These are phyloP conservation scores for Phataginus tetradactyla DNA, from an alignment of 2,797 vertebrate genomes.

Conservation along the genomic window DNA sequence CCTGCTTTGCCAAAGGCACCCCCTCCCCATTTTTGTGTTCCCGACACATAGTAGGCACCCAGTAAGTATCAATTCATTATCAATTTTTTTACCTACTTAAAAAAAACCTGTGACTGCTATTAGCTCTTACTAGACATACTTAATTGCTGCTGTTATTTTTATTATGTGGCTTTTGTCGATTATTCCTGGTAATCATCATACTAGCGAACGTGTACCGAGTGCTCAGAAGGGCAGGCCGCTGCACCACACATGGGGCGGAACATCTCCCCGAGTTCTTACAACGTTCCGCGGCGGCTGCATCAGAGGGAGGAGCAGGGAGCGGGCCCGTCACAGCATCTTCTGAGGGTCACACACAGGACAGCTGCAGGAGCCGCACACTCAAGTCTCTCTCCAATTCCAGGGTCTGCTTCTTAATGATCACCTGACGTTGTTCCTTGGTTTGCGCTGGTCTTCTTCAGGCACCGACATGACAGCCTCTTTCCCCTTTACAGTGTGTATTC, in stretches of 20 bases:
- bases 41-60: fast-evolving
- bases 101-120: too few relatives aligned
- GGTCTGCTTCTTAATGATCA: fast-evolving
- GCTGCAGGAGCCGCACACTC: background rate
- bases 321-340: background rate
- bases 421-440: fast-evolving
- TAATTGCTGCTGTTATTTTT: background rate
- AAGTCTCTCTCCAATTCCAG: background rate
- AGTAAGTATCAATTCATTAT: background rate
- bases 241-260: too few relatives aligned
- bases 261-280: fast-evolving
- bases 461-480: fast-evolving
- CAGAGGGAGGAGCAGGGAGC: fast-evolving
- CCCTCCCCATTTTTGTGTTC: background rate
- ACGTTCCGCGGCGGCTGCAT: fast-evolving
- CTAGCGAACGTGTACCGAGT: background rate
- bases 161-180: background rate
- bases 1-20: too few relatives aligned
- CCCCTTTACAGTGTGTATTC: background rate
- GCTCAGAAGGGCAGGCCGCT: background rate
- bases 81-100: background rate
- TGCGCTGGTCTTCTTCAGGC: background rate
- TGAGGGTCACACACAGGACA: fast-evolving
- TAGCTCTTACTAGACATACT: fast-evolving
- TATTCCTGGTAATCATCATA: fast-evolving